Conservation (phyloP, 2,888 invertebrate species). For the Cybosia mesomella region DNA sequence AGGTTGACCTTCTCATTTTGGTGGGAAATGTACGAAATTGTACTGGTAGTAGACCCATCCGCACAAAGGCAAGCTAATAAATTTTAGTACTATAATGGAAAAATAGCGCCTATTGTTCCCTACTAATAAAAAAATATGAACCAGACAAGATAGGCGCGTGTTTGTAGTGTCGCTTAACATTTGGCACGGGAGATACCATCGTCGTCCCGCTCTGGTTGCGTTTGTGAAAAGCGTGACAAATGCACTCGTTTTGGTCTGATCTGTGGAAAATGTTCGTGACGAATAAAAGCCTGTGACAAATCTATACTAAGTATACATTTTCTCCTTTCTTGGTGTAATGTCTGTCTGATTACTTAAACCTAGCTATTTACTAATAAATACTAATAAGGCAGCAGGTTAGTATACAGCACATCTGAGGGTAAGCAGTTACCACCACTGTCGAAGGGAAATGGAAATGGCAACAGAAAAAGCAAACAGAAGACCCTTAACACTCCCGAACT, state of each 20-base stretch:
- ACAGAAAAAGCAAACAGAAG: too few relatives aligned
- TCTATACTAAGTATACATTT: slow-evolving; percentile 28
- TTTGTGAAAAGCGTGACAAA: slow-evolving; percentile 80
- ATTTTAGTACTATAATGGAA: not conserved
- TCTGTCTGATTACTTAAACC: not conserved
- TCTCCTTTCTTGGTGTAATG: not conserved
- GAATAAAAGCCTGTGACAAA: slow-evolving; percentile 51
- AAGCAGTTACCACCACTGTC: too few relatives aligned
- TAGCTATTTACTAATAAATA: too few relatives aligned
- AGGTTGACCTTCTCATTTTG: too few relatives aligned
- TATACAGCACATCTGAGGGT: too few relatives aligned
- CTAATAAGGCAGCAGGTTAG: too few relatives aligned
- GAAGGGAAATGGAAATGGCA: too few relatives aligned
- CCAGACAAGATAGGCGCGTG: slow-evolving; percentile 15
- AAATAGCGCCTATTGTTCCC: slow-evolving; percentile 11
- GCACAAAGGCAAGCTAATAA: not conserved
- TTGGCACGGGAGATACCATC: slow-evolving; percentile 70
- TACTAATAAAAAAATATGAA: slow-evolving; percentile 23
- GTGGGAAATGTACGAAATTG: not conserved
- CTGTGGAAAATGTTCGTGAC: slow-evolving; percentile 55
- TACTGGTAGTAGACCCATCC: not conserved
- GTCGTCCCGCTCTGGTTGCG: slow-evolving; percentile 79
- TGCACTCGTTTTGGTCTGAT: slow-evolving; percentile 54
- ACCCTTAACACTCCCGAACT: too few relatives aligned
- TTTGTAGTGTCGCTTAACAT: slow-evolving; percentile 49